phyloP scores from a whole-genome alignment of 2,113 vertebrate species.

The Sturnus vulgaris region DNA sequence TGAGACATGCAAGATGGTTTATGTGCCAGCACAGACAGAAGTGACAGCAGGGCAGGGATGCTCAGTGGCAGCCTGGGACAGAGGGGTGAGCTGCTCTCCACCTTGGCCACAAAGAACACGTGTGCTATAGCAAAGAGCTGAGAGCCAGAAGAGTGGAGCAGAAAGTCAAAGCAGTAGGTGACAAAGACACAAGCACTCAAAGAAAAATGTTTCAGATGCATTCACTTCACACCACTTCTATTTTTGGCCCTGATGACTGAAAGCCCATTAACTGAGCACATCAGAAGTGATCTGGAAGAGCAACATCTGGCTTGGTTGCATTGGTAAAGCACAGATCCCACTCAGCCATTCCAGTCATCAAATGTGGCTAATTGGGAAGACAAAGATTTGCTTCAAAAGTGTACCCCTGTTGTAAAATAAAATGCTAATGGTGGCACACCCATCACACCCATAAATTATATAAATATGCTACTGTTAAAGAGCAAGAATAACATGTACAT shows the following conservation, averaged over 20 bases:
- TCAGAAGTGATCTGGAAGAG: not conserved
- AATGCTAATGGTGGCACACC: not conserved
- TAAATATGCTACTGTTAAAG: not conserved
- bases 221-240: not conserved
- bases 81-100: not conserved
- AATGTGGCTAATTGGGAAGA: not conserved
- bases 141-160: accelerated
- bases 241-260: not conserved
- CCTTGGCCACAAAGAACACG: not conserved
- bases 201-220: not conserved
- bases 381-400: not conserved
- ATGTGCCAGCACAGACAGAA: not conserved
- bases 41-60: not conserved
- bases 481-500: not conserved
- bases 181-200: not conserved
- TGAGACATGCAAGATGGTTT: not conserved
- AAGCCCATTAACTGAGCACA: not conserved
- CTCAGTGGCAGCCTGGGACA: not conserved
- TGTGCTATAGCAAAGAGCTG: not conserved
- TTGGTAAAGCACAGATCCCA: not conserved
- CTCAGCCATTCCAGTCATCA: not conserved
- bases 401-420: not conserved
- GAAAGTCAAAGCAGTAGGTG: not conserved
- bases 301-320: not conserved
- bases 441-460: accelerated